phyloP scores from a whole-genome alignment of 2,888 invertebrate species.

The Spodoptera exigua region DNA sequence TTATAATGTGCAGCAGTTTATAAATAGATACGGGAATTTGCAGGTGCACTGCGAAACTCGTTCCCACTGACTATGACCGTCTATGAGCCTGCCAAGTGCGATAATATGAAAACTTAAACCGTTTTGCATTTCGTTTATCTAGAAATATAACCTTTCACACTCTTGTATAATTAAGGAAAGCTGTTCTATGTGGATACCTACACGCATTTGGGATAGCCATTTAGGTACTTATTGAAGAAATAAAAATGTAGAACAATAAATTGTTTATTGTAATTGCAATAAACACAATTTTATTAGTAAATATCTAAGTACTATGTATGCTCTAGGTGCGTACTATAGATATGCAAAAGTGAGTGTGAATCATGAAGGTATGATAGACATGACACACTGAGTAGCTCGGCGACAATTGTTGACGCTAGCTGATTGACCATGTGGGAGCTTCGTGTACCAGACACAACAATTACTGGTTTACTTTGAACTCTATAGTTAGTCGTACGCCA shows the following conservation, averaged over 20 bases:
- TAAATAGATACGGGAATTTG: not conserved
- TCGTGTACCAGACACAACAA: conserved; percentile 16
- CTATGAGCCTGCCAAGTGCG: not conserved
- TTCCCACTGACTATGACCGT: conserved; percentile 3
- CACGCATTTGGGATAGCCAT: too few relatives aligned
- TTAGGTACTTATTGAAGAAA: too few relatives aligned
- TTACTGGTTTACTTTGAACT: conserved; percentile 1
- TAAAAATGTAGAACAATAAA: conserved; percentile 4
- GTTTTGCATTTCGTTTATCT: not conserved
- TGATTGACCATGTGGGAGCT: conserved; percentile 25
- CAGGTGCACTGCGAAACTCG: conserved; percentile 34
- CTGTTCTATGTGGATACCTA: too few relatives aligned
- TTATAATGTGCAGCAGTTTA: conserved; percentile 19
- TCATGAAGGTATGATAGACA: conserved; percentile 25
- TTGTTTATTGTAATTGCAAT: conserved; percentile 29
- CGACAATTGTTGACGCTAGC: conserved; percentile 25
- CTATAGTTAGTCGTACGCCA: not conserved
- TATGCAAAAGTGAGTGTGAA: conserved; percentile 25
- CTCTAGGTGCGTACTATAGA: conserved; percentile 4
- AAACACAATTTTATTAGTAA: too few relatives aligned
- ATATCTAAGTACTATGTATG: not conserved
- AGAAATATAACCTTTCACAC: not conserved
- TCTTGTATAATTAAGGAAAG: not conserved
- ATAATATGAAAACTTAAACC: conserved; percentile 2
- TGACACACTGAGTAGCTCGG: conserved; percentile 11